Base-by-base conservation (phyloP, 2,888 invertebrate genomes). In the Epistrophella euchroma region DNA sequence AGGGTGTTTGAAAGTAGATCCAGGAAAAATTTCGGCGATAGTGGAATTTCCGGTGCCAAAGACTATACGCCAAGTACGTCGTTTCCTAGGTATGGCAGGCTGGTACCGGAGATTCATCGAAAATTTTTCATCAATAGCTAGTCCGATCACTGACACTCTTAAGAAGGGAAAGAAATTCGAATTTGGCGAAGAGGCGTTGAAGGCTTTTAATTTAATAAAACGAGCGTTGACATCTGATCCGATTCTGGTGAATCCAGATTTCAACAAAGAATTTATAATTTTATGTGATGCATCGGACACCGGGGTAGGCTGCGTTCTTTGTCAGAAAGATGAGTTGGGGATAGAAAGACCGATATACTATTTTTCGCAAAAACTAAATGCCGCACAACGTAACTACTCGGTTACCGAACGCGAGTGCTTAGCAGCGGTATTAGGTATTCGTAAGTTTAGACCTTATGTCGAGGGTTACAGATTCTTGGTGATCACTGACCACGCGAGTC, bases 21-120 rank as follows among this genome's bases (percentile, higher is more conserved):
- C 35, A 11, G 35, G 0, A 2, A 35, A 35, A 11, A 11, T 35
- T 9, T 0, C 76, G 71, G 19, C 32, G 1, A 35, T 56, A 1
- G 4, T n/a, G 2, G 32, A 56, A 3, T 43, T 40, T 32, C 78
- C 78, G 17, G 58, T 37, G 19, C 88, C 84, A 10, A 58, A 45
- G n/a, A 75, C 74, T 5, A 78, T 71, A 17, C 70, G 70, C 0
- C 76, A 87, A 40, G 56, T 88, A 2, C 47, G 86, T 19, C 37
- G 79, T 22, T 87, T 88, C n/a, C 56, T 88, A 0, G 86, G 88
- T 1, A 72, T 88, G 35, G 75, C 83, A 9, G 84, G 37, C 1
- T 37, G 37, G 37, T 37, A 37, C 37, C 37, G 37, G 13, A 37
- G 37, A 4, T 37, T 37, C 83, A 15, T 88, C 73, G 15, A n/a